Evolutionary conservation across 2,113 vertebrate genomes (phyloP).

Genomic region (Misgurnus anguillicaudatus): DNA sequence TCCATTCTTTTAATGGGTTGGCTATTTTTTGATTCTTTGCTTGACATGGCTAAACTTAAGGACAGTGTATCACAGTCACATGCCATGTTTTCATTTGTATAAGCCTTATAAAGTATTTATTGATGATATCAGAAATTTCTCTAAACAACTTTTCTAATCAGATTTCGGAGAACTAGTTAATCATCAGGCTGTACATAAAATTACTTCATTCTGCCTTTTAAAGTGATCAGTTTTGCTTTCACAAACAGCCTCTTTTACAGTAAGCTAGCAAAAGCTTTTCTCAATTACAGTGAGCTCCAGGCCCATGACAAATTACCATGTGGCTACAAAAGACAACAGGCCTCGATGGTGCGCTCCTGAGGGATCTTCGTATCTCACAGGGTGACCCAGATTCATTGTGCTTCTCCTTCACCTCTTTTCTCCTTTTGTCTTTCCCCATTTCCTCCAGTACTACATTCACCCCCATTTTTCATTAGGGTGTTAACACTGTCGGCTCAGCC

Average conservation of each 20-base stretch:
- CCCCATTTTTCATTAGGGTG: not conserved
- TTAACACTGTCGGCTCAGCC: conserved; percentile 11
- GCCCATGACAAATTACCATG: conserved; percentile 71
- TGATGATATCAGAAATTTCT: not conserved
- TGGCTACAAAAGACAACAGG: conserved; percentile 64
- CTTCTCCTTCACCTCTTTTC: conserved; percentile 58
- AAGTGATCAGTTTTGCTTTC: not conserved
- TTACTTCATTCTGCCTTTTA: not conserved
- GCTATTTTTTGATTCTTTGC: not conserved
- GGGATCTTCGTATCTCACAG: conserved; percentile 69
- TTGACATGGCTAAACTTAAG: not conserved
- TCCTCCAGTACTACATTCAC: not conserved
- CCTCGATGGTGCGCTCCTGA: conserved; percentile 60
- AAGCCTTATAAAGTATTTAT: not conserved
- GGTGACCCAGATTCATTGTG: conserved; percentile 75
- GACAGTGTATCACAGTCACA: not conserved
- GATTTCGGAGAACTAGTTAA: not conserved
- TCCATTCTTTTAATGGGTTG: not conserved
- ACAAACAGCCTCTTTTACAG: not conserved
- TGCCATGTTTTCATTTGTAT: not conserved
- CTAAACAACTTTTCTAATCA: too few species aligned
- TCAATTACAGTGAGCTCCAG: conserved; percentile 54
- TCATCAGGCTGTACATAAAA: not conserved
- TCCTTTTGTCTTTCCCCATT: conserved; percentile 27
- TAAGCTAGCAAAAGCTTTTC: conserved; percentile 11